Conservation (phyloP, 2,888 invertebrate genomes). For the Brachynemurus nebulosus region DNA sequence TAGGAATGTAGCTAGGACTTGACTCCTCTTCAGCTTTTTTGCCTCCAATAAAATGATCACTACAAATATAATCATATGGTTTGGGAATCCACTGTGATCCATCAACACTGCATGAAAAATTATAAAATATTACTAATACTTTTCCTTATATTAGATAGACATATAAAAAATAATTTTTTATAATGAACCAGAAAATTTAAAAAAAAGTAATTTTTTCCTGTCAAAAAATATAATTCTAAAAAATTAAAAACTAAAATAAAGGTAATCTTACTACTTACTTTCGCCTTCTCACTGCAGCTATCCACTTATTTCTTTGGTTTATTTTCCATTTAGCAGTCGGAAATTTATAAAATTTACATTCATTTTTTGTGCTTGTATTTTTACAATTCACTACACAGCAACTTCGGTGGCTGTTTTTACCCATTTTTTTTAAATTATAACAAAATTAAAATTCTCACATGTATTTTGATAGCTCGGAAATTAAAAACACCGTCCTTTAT, state of each 20-base stretch:
- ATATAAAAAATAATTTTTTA: slow-evolving; percentile 1
- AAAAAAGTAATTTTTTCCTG: background rate
- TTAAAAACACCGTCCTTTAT: background rate
- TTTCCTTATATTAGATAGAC: no score
- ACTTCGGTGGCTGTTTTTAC: background rate
- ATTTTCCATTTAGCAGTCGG: background rate
- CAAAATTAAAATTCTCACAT: background rate
- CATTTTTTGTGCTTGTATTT: background rate
- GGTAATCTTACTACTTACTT: background rate
- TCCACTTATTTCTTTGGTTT: background rate
- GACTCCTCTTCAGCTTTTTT: slow-evolving; percentile 13
- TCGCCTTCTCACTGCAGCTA: background rate
- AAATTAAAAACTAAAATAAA: no score
- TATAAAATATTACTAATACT: background rate
- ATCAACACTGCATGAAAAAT: slow-evolving; percentile 6
- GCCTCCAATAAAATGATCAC: slow-evolving; percentile 13
- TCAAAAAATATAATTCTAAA: no score
- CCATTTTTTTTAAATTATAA: background rate
- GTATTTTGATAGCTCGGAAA: background rate
- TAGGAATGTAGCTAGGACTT: slow-evolving; percentile 14
- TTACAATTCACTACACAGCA: background rate
- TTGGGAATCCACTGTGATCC: slow-evolving; percentile 13
- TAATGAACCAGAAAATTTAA: slow-evolving; percentile 2
- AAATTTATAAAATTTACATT: background rate
- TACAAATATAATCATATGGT: slow-evolving; percentile 10